These are phyloP conservation scores for Apocheima hispidaria DNA, from an alignment of 2,888 invertebrate genomes.

Conservation along the genomic window DNA sequence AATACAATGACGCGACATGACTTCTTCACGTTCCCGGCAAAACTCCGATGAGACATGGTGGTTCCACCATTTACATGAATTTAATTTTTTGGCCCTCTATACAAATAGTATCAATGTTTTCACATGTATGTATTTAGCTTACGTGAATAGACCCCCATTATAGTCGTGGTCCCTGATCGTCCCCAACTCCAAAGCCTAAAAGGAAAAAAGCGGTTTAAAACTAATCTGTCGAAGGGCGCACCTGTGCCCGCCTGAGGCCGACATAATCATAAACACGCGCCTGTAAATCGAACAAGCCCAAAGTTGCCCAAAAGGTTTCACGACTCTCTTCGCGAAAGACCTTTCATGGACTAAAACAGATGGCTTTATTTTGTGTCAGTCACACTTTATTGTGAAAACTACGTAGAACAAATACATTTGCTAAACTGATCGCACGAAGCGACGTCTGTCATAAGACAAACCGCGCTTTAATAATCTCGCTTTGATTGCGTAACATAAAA, in stretches of 20 bases:
- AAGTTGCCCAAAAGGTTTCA: slow-evolving; percentile 55
- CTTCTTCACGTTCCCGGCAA: too few species aligned
- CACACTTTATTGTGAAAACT: too few species aligned
- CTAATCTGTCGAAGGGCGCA: slow-evolving; percentile 53
- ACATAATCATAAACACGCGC: slow-evolving; percentile 64
- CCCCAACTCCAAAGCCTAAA: background rate
- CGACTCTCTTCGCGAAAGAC: slow-evolving; percentile 34
- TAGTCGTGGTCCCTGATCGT: background rate
- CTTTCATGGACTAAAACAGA: slow-evolving; percentile 24
- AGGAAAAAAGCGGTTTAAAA: slow-evolving; percentile 40
- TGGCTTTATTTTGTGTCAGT: background rate
- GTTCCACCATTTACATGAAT: too few species aligned
- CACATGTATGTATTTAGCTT: background rate
- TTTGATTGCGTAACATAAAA: too few species aligned
- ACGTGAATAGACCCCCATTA: background rate
- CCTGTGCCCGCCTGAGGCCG: slow-evolving; percentile 62
- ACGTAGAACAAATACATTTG: too few species aligned
- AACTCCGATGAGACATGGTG: too few species aligned
- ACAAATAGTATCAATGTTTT: too few species aligned
- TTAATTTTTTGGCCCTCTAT: too few species aligned
- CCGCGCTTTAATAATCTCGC: too few species aligned
- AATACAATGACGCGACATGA: too few species aligned
- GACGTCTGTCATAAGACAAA: too few species aligned
- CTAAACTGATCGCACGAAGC: too few species aligned
- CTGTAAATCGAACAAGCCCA: slow-evolving; percentile 65